Conservation (phyloP, 2,888 invertebrate species). For the Cryptocheilus praepositus region DNA sequence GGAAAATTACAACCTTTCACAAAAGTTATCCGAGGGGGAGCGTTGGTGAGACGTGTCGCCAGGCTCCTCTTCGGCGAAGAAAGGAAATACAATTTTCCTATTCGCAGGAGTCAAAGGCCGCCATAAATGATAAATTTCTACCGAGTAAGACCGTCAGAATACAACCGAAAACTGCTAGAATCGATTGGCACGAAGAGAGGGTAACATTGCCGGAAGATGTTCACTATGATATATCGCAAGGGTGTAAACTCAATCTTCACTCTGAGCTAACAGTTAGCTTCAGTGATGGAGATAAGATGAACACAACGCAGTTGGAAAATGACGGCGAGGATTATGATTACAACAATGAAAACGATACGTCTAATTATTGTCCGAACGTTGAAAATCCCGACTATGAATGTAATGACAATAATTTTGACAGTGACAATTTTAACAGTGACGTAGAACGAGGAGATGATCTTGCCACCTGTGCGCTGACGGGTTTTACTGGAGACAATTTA, state of each 20-base stretch:
- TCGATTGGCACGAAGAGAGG: conserved; percentile 57
- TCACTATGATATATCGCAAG: conserved; percentile 42
- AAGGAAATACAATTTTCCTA: conserved; percentile 48
- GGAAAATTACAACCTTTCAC: conserved; percentile 81
- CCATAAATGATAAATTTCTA: conserved; percentile 32
- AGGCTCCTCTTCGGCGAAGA: conserved; percentile 41
- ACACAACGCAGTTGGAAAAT: conserved; percentile 52
- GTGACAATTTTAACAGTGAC: conserved; percentile 64
- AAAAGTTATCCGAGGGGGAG: conserved; percentile 61
- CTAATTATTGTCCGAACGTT: conserved; percentile 76
- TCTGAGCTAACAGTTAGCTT: conserved; percentile 8
- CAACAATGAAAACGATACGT: conserved; percentile 77
- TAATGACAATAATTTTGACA: conserved; percentile 45
- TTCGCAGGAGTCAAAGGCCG: conserved; percentile 22
- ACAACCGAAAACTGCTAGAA: conserved; percentile 47
- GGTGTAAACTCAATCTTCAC: conserved; percentile 45
- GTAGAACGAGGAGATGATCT: too few species aligned
- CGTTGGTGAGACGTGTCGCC: conserved; percentile 39
- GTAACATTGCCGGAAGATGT: conserved; percentile 53
- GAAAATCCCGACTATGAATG: conserved; percentile 50
- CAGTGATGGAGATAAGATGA: conserved; percentile 11
- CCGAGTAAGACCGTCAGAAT: conserved; percentile 35
- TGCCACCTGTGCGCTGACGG: too few species aligned
- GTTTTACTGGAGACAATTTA: conserved; percentile 65
- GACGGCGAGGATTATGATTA: conserved; percentile 76